Conservation (phyloP, 2,113 vertebrate species). For the Poeciliopsis prolifica region DNA sequence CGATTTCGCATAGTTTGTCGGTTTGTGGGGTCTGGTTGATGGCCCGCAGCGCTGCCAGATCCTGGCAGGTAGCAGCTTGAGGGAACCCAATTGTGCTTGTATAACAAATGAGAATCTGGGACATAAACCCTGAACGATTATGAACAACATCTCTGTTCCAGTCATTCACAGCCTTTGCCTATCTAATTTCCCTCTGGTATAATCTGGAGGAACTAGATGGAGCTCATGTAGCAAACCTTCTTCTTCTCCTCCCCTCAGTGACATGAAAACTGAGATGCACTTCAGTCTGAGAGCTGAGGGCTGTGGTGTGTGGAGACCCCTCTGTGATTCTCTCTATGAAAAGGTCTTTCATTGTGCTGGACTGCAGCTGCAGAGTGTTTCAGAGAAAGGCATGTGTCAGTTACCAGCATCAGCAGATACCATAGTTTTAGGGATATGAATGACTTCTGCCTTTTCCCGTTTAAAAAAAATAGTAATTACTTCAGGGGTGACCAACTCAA, state of each 20-base stretch:
- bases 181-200: constrained; percentile 1
- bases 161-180: background rate
- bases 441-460: too few relatives aligned
- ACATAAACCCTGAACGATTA: too few relatives aligned
- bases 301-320: constrained; percentile 46
- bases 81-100: constrained; percentile 27
- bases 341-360: constrained; percentile 40
- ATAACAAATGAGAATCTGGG: background rate
- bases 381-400: too few relatives aligned
- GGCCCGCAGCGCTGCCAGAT: background rate
- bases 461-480: too few relatives aligned
- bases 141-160: too few relatives aligned
- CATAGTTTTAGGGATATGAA: too few relatives aligned
- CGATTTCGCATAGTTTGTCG: background rate
- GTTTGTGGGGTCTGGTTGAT: constrained; percentile 24
- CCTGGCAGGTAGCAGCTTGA: constrained; percentile 30
- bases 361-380: background rate
- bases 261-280: constrained; percentile 71
- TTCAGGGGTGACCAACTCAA: too few relatives aligned
- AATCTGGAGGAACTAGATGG: constrained; percentile 70
- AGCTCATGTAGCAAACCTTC: background rate
- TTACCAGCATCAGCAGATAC: too few relatives aligned
- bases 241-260: constrained; percentile 57
- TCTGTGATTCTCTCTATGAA: constrained; percentile 66
- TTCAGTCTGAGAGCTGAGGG: constrained; percentile 66